These are phyloP conservation scores for Netelia fuscicornis DNA, from an alignment of 2,888 invertebrate genomes.

Conservation along the genomic window DNA sequence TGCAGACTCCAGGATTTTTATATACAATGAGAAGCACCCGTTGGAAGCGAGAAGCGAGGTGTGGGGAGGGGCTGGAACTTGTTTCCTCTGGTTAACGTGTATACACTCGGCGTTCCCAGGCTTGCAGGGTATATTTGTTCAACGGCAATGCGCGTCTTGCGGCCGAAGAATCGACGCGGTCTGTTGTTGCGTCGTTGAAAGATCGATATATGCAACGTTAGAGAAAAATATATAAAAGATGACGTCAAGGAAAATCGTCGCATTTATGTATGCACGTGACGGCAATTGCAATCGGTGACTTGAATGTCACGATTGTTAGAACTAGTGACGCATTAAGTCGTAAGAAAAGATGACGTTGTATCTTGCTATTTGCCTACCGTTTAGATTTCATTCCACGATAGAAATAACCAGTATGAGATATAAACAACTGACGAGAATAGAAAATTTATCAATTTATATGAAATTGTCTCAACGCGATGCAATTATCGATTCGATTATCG, in stretches of 20 bases:
- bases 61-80: constrained; percentile 2
- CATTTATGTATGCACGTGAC: neutral
- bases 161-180: constrained; percentile 1
- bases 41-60: constrained; percentile 15
- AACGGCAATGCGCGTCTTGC: constrained; percentile 3
- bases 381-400: neutral
- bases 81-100: constrained; percentile 1
- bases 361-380: constrained; percentile 9
- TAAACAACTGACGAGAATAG: too few species aligned
- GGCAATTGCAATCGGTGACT: constrained; percentile 34
- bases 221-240: constrained; percentile 1
- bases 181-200: neutral
- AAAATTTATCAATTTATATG: neutral
- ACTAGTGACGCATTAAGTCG: constrained; percentile 26
- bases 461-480: neutral
- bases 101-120: neutral
- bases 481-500: neutral
- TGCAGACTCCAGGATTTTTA: constrained; percentile 22
- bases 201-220: constrained; percentile 26
- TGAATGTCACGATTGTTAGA: neutral
- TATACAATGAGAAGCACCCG: constrained; percentile 13
- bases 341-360: neutral
- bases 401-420: neutral
- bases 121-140: constrained; percentile 33
- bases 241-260: constrained; percentile 43